Evolutionary conservation across 2,797 vertebrate genomes (phyloP).

Genomic region (Myotis planiceps): DNA sequence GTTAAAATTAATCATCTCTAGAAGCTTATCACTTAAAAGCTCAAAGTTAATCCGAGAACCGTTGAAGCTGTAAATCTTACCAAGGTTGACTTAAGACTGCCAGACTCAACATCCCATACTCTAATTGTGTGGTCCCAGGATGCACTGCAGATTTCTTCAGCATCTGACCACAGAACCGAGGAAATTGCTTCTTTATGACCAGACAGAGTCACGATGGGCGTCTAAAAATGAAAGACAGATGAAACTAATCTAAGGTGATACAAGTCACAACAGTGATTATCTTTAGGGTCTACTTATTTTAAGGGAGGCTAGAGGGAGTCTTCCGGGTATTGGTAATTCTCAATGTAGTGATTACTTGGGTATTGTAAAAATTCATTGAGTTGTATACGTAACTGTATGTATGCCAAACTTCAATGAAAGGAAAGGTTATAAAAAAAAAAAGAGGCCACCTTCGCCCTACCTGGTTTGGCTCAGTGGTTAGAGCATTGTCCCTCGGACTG

Average conservation of each 20-base stretch:
- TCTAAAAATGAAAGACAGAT: conserved; percentile 86
- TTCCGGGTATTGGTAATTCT: not conserved
- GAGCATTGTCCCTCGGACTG: not conserved
- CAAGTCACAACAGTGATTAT: not conserved
- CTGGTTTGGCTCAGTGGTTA: not conserved
- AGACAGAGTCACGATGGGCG: conserved; percentile 95
- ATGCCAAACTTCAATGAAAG: not conserved
- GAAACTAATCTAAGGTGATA: not conserved
- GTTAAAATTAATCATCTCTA: conserved; percentile 1
- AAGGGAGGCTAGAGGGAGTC: not conserved
- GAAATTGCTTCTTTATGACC: conserved; percentile 96
- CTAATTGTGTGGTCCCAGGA: conserved; percentile 99
- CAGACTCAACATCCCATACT: conserved; percentile 95
- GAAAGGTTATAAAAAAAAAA: not conserved
- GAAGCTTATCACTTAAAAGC: conserved; percentile 17
- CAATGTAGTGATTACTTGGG: not conserved
- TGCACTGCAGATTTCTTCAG: conserved; percentile 95
- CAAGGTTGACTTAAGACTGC: conserved; percentile 92
- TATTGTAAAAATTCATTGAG: not conserved
- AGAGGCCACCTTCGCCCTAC: not conserved
- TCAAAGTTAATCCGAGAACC: not conserved
- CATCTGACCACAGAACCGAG: conserved; percentile 95
- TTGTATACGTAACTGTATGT: not conserved
- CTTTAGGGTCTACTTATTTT: not conserved
- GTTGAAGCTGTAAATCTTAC: conserved; percentile 86